phyloP scores from a whole-genome alignment of 2,888 invertebrate species.

The Hirtodrosophila trivittata region DNA sequence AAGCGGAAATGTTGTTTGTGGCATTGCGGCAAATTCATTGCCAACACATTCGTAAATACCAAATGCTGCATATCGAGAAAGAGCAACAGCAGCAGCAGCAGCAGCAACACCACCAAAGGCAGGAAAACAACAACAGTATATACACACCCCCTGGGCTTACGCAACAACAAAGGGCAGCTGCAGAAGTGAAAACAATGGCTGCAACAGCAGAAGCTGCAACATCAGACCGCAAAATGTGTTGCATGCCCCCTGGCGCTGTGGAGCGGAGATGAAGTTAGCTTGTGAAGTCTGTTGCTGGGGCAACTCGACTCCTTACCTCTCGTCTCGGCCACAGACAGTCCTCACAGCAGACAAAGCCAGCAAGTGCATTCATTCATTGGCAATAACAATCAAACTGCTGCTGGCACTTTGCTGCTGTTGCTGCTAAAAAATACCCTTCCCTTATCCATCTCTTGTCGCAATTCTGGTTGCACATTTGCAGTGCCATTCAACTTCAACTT shows the following conservation, averaged over 20 bases:
- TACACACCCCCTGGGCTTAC: constrained; percentile 63
- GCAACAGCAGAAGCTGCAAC: constrained; percentile 55
- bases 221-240: constrained; percentile 75
- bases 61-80: constrained; percentile 35
- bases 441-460: constrained; percentile 26
- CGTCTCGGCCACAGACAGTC: constrained; percentile 40
- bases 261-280: constrained; percentile 13
- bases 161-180: constrained; percentile 60
- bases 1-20: constrained; percentile 67
- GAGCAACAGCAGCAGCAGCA: constrained; percentile 17
- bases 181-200: constrained; percentile 60
- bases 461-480: constrained; percentile 66
- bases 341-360: constrained; percentile 61
- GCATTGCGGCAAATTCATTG: constrained; percentile 71
- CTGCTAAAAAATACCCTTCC: constrained; percentile 13
- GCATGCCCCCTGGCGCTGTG: constrained; percentile 63
- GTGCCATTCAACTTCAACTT: constrained; percentile 74
- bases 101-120: constrained; percentile 30
- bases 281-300: constrained; percentile 27
- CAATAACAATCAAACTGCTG: constrained; percentile 77
- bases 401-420: constrained; percentile 57
- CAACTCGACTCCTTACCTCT: neutral
- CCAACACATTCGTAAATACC: constrained; percentile 68
- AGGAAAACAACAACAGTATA: constrained; percentile 47
- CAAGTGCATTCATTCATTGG: constrained; percentile 79